phyloP scores from a whole-genome alignment of 2,888 invertebrate species.

The Phlogophora meticulosa region DNA sequence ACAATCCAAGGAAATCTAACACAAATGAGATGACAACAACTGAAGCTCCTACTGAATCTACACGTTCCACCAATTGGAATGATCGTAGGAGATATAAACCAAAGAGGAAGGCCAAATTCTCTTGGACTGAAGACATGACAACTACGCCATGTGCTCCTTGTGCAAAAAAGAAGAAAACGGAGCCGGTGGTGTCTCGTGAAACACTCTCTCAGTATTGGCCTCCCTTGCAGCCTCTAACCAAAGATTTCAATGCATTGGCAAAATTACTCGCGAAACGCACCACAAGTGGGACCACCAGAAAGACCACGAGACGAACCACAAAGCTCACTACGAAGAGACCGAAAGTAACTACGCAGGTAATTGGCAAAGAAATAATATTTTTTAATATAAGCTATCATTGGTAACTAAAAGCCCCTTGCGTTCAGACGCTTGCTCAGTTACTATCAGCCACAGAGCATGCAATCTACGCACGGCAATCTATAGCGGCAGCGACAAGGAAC shows the following conservation, averaged over 20 bases:
- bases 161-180: not conserved
- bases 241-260: too few relatives aligned
- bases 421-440: not conserved
- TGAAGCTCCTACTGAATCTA: not conserved
- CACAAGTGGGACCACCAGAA: not conserved
- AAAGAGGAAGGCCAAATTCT: slow-evolving; percentile 6
- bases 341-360: slow-evolving; percentile 32
- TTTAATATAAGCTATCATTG: not conserved
- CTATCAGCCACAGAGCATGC: too few relatives aligned
- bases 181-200: fast-evolving
- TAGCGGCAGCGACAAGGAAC: too few relatives aligned
- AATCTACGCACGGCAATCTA: too few relatives aligned
- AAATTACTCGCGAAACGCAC: not conserved
- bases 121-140: slow-evolving; percentile 9
- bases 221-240: not conserved
- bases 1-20: not conserved
- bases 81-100: slow-evolving; percentile 69
- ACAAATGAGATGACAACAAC: not conserved
- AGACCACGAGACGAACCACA: not conserved
- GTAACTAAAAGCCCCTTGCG: not conserved
- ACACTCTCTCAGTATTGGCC: slow-evolving; percentile 5
- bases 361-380: not conserved
- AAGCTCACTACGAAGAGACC: not conserved
- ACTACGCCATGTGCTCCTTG: slow-evolving; percentile 23
- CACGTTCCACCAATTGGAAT: not conserved